Evolutionary conservation across 2,888 invertebrate species (phyloP).

Genomic region (Stratiomys singularior): DNA sequence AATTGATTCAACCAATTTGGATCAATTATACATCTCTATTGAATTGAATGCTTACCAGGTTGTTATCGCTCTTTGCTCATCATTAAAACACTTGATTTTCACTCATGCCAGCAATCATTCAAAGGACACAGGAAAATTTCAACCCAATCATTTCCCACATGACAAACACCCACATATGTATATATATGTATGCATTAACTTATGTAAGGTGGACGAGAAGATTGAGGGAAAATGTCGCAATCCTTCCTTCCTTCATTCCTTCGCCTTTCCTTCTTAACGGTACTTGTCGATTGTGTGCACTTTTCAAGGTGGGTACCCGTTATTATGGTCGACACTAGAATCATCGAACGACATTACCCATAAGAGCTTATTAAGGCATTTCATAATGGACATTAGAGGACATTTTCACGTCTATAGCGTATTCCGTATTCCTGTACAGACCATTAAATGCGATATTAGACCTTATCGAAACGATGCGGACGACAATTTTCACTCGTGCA

Average conservation of each 20-base stretch:
- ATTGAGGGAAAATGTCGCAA: not conserved
- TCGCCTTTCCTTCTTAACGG: too few species aligned
- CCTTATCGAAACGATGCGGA: conserved; percentile 45
- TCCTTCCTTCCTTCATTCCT: not conserved
- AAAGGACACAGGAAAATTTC: too few species aligned
- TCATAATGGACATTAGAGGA: conserved; percentile 49
- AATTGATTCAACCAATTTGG: too few species aligned
- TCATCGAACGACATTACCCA: conserved; percentile 11
- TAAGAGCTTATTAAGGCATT: conserved; percentile 43
- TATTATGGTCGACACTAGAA: conserved; percentile 12
- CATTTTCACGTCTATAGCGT: conserved; percentile 49
- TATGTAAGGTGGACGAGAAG: not conserved
- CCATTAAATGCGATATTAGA: conserved; percentile 50
- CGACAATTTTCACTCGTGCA: conserved; percentile 24
- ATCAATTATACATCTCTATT: too few species aligned
- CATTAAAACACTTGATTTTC: too few species aligned
- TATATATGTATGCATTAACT: too few species aligned
- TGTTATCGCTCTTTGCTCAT: too few species aligned
- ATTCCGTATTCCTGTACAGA: conserved; percentile 49
- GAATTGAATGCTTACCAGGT: too few species aligned
- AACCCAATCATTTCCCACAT: too few species aligned
- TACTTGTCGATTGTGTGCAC: conserved; percentile 46
- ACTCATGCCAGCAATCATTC: too few species aligned
- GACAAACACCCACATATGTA: too few species aligned
- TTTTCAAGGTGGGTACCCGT: conserved; percentile 40